Base-by-base conservation (phyloP, 1,140 invertebrate genomes). In the Globodera ellingtonae region DNA sequence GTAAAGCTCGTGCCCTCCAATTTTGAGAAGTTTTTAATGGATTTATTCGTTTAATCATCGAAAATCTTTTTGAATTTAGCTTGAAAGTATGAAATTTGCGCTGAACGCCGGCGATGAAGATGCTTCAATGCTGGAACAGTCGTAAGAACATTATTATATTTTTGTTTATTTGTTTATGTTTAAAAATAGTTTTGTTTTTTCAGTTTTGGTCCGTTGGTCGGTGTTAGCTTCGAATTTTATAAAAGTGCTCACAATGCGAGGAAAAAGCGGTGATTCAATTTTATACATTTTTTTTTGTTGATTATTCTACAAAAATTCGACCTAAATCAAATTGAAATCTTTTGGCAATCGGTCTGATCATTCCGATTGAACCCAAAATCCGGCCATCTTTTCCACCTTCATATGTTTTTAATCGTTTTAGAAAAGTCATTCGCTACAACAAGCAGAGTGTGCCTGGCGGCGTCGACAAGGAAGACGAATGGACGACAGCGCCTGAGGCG, bases 61-160 rank as follows among this genome's bases (percentile, higher is more conserved):
- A 6, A 21, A 8, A 69, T 21, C 24, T 62, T 18, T 52, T 72
- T 35, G 18, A 47, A 72, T 84, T 84, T 47, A 84, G 81, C n/a
- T 78, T 13, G 10, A n/a, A 18, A 67, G 44, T 59, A 13, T 82
- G 24, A 73, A 70, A 3, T 86, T 65, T 72, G 62, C 56, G 6
- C 52, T 48, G 9, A 76, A 50, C 46, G 47, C 80, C 50, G 70
- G 82, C 46, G 77, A 59, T 13, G 52, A 44, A 44, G 44, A 67
- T 6, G 6, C 24, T n/a, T 46, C 48, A 21, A 21, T 59, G 44
- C 24, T 47, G 2, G 46, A 75, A n/a, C 47, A 44, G n/a, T 44
- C n/a, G 8, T 75, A 75, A 59, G 50, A 75, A 74, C 7, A 52
- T 35, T 35, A 35, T 35, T 59, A 15, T 59, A 15, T 59, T 59